Percentiles rank a stretch among this genome's conserved stretches.
Conservation (phyloP, 2,888 invertebrate genomes). For the Brenthis ino region DNA sequence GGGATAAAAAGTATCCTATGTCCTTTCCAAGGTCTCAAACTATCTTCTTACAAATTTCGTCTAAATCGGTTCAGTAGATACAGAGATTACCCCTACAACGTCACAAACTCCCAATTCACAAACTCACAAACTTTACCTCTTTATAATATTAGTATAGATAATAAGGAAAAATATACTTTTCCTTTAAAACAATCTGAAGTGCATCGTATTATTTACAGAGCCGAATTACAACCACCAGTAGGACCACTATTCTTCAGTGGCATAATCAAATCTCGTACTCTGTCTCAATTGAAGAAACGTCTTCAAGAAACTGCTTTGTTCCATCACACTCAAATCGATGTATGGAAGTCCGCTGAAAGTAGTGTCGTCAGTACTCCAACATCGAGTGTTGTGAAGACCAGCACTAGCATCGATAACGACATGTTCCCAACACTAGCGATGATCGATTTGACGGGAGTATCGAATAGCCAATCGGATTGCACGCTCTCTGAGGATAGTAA, state of each 20-base stretch:
- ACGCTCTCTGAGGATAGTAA: conserved; percentile 42
- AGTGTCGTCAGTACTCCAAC: conserved; percentile 21
- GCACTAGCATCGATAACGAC: conserved; percentile 41
- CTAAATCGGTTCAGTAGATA: too few relatives aligned
- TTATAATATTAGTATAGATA: neutral
- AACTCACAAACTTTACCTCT: too few relatives aligned
- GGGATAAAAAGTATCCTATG: too few relatives aligned
- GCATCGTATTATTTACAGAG: conserved; percentile 41
- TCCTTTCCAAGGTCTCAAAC: too few relatives aligned
- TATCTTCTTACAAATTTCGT: too few relatives aligned
- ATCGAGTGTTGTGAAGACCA: conserved; percentile 19
- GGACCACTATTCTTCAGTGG: conserved; percentile 76
- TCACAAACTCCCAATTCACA: too few relatives aligned
- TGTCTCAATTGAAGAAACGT: conserved; percentile 60
- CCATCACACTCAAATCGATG: conserved; percentile 55
- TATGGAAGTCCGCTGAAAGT: conserved; percentile 42
- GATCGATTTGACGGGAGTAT: conserved; percentile 55
- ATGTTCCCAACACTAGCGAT: conserved; percentile 57
- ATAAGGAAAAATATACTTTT: neutral
- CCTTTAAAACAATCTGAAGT: neutral
- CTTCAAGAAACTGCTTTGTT: conserved; percentile 59
- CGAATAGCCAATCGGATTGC: conserved; percentile 47
- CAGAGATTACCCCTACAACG: too few relatives aligned
- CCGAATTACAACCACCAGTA: conserved; percentile 52
- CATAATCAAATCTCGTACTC: conserved; percentile 63